Percentiles rank a stretch among this genome's conserved stretches.
These are phyloP conservation scores for Clanis bilineata DNA, from an alignment of 2,888 invertebrate genomes.

Conservation along the genomic window DNA sequence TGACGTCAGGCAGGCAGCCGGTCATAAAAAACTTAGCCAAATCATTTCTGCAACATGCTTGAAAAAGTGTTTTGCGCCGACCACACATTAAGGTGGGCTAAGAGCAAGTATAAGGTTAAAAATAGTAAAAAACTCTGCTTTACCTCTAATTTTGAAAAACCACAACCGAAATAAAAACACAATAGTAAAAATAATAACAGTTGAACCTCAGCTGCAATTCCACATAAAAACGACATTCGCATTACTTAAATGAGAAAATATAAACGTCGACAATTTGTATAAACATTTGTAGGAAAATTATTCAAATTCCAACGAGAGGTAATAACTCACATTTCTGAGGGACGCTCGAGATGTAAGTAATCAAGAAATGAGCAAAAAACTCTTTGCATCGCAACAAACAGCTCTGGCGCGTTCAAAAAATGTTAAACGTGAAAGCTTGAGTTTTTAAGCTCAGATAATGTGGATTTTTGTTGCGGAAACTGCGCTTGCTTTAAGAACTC, in stretches of 20 bases:
- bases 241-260: constrained; percentile 5
- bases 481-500: constrained; percentile 7
- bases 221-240: background rate
- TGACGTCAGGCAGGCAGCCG: too few relatives aligned
- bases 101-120: too few relatives aligned
- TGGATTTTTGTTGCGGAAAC: constrained; percentile 9
- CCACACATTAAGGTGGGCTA: too few relatives aligned
- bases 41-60: too few relatives aligned
- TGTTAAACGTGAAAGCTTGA: constrained; percentile 9
- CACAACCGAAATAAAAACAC: background rate
- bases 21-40: too few relatives aligned
- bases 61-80: too few relatives aligned
- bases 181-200: background rate
- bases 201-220: constrained; percentile 4
- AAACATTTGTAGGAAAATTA: constrained; percentile 8
- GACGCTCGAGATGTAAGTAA: constrained; percentile 12
- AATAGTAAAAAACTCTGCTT: too few relatives aligned
- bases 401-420: constrained; percentile 10
- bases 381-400: constrained; percentile 5
- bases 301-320: constrained; percentile 8
- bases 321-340: constrained; percentile 8
- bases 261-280: constrained; percentile 10
- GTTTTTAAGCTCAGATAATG: constrained; percentile 13
- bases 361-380: constrained; percentile 14
- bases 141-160: background rate